phyloP scores from a whole-genome alignment of 2,797 vertebrate genomes.

The Glossophaga mutica region DNA sequence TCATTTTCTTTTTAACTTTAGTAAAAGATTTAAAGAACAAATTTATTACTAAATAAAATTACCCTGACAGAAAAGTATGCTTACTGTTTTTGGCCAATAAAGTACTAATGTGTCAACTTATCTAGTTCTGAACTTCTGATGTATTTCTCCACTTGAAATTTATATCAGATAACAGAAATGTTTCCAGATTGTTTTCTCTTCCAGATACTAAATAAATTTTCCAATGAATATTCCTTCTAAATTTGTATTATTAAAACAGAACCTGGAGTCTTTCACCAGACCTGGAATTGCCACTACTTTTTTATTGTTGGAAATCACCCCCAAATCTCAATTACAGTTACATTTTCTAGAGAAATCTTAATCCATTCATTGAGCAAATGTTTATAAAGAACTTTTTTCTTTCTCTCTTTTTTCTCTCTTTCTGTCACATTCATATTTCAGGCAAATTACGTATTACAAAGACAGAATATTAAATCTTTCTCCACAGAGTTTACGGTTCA shows the following conservation, averaged over 20 bases:
- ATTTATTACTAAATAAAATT: background rate
- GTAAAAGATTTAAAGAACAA: background rate
- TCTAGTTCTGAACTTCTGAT: background rate
- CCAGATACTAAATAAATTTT: background rate
- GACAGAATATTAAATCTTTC: background rate
- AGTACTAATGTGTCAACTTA: background rate
- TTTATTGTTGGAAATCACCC: background rate
- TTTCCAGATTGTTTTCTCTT: background rate
- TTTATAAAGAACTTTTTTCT: background rate
- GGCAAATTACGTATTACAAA: background rate
- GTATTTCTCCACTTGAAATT: background rate
- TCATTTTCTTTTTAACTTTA: background rate
- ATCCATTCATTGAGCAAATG: background rate
- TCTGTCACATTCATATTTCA: background rate
- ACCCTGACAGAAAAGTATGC: background rate
- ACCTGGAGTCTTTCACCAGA: background rate
- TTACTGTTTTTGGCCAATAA: too few species aligned
- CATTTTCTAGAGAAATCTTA: background rate
- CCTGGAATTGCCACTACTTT: background rate
- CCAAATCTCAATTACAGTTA: background rate
- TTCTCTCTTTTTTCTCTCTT: background rate
- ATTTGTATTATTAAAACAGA: background rate
- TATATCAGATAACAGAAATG: background rate
- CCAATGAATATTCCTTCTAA: background rate
- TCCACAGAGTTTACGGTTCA: background rate